Conservation (phyloP, 2,113 vertebrate genomes). For the Tragelaphus strepsiceros region DNA sequence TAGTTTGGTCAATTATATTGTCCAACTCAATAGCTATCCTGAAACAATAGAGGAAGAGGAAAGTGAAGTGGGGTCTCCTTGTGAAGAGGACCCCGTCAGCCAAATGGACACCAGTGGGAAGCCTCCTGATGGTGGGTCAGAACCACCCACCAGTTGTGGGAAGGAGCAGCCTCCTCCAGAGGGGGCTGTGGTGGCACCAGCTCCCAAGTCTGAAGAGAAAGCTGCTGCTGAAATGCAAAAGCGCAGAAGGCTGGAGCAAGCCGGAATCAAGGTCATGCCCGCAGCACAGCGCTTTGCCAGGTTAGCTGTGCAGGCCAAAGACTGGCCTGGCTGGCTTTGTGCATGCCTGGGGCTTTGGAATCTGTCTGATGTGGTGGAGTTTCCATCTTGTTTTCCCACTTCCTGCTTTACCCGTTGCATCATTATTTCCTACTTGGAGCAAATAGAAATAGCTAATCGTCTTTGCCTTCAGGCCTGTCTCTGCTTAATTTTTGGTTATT, state of each 20-base stretch:
- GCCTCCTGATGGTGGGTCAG: not conserved
- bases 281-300: constrained; percentile 90
- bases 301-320: constrained; percentile 81
- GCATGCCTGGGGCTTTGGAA: constrained; percentile 58
- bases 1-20: constrained; percentile 67
- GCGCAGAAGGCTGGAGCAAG: constrained; percentile 87
- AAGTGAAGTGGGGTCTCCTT: constrained; percentile 70
- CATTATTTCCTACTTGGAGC: not conserved
- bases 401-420: not conserved
- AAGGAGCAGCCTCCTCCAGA: constrained; percentile 59
- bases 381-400: not conserved
- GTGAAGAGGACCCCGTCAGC: constrained; percentile 62
- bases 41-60: constrained; percentile 85
- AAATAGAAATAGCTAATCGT: not conserved
- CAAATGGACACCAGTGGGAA: constrained; percentile 32
- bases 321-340: not conserved
- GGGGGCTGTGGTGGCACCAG: constrained; percentile 47
- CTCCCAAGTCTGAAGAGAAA: constrained; percentile 70
- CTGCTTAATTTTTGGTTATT: not conserved
- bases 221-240: constrained; percentile 82
- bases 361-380: constrained; percentile 36
- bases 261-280: constrained; percentile 92
- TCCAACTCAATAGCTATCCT: constrained; percentile 83
- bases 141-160: not conserved
- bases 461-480: not conserved